phyloP scores from a whole-genome alignment of 23 tunicate genomes.

The Phallusia fumigata region DNA sequence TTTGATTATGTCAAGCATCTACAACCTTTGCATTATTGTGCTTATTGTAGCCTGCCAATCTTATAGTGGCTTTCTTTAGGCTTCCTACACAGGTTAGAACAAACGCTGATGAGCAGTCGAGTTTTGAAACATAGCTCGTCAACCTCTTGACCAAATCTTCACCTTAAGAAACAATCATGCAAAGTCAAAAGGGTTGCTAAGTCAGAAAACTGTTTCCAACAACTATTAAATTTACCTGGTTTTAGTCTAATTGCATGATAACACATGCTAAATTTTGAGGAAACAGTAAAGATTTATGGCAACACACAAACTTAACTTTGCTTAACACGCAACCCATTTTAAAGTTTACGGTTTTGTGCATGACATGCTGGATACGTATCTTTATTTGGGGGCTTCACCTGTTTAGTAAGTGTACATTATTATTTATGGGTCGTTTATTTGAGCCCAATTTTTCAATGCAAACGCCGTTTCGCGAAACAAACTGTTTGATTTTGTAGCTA shows the following conservation, averaged over 20 bases:
- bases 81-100: conserved; percentile 83
- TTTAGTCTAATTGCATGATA: neutral
- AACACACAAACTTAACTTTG: too few species aligned
- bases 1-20: too few species aligned
- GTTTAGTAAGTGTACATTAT: too few species aligned
- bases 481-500: too few species aligned
- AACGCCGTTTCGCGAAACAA: too few species aligned
- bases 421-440: too few species aligned
- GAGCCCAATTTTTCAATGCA: too few species aligned
- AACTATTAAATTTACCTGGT: neutral
- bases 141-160: neutral
- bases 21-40: neutral
- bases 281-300: neutral
- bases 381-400: too few species aligned
- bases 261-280: neutral
- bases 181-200: neutral
- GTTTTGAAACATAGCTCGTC: neutral
- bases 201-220: neutral
- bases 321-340: too few species aligned
- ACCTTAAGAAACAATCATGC: neutral
- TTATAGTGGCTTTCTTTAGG: conserved; percentile 52
- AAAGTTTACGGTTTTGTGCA: too few species aligned
- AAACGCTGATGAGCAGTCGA: conserved; percentile 22
- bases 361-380: too few species aligned
- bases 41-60: conserved; percentile 52